Base-by-base conservation (phyloP, 1,140 invertebrate species). In the Drosophila santomea region DNA sequence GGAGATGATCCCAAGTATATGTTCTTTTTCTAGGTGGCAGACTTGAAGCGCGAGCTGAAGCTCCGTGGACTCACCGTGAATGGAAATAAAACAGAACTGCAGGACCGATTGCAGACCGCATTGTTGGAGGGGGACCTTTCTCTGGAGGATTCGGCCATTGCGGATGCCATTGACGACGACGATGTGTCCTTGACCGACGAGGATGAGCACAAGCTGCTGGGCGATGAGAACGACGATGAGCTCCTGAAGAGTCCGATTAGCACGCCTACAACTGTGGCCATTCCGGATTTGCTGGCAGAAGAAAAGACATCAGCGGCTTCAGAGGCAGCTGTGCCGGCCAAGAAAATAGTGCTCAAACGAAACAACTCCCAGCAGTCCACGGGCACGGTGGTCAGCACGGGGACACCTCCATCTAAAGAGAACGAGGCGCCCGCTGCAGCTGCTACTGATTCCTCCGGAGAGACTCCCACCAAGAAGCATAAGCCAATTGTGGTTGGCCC, bases 81-180 rank as follows among this genome's bases (percentile, higher is more conserved):
- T 45, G 97, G 97, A 11, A 97, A 97, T 88, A 97, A 97, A 94
- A 95, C 94, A 36, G 96, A 97, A 80, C 93, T 98, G 41, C 93
- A 96, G 23, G 95, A 96, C 63, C 94, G 97, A 74, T 93, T 97
- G 48, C 95, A 96, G 85, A 92, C 94, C 44, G 95, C 95, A 4
- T 91, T 96, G 73, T 93, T 95, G 73, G 93, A 93, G 77, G 93
- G 93, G 78, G 86, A 90, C 41, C 74, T 86, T 73, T 93, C 85
- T 35, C 92, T 94, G 35, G 92, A 93, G 35, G 94, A 94, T 82
- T 92, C 91, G 35, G 93, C 93, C 28, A 92, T 92, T n/a, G 93
- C 94, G 35, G 93, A 85, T 39, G 89, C 93, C n/a, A 91, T 86
- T 3, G 91, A 91, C 15, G 91, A 86, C 11, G 85, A 90, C 32